Percentiles rank a stretch among this genome's conserved stretches.
Evolutionary conservation across 2,113 vertebrate genomes (phyloP).

Genomic region (Enhydra lutris): DNA sequence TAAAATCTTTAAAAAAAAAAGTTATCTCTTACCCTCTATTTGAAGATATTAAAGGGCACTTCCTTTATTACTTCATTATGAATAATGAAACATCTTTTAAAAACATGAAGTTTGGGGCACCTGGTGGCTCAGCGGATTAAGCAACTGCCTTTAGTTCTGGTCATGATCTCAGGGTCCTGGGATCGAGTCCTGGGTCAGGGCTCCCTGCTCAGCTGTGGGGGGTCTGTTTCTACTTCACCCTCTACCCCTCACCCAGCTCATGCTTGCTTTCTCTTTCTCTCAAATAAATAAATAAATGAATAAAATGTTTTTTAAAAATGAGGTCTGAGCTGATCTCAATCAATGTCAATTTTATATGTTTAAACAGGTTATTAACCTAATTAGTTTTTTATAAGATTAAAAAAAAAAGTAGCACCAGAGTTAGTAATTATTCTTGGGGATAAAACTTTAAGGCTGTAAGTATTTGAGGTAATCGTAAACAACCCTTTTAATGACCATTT

Average conservation of each 20-base stretch:
- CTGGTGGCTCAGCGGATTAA: neutral
- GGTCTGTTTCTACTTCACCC: neutral
- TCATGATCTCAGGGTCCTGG: neutral
- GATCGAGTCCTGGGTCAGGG: neutral
- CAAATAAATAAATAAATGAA: neutral
- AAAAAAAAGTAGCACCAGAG: neutral
- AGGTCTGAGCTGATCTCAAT: neutral
- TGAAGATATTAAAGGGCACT: neutral
- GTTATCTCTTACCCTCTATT: neutral
- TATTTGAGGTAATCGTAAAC: neutral
- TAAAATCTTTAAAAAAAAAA: too few species aligned
- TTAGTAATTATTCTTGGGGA: neutral
- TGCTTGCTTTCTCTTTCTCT: neutral
- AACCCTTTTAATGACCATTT: conserved; percentile 21
- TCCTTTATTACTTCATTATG: neutral
- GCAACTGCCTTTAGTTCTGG: neutral
- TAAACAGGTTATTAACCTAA: neutral
- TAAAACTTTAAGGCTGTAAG: neutral
- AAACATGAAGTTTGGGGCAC: neutral
- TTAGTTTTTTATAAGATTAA: neutral
- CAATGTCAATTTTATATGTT: neutral
- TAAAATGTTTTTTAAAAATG: neutral
- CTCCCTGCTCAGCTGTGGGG: neutral
- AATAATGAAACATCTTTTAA: neutral
- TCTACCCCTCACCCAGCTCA: neutral